These are phyloP conservation scores for Cotesia glomerata DNA, from an alignment of 1,140 invertebrate species.

Conservation along the genomic window DNA sequence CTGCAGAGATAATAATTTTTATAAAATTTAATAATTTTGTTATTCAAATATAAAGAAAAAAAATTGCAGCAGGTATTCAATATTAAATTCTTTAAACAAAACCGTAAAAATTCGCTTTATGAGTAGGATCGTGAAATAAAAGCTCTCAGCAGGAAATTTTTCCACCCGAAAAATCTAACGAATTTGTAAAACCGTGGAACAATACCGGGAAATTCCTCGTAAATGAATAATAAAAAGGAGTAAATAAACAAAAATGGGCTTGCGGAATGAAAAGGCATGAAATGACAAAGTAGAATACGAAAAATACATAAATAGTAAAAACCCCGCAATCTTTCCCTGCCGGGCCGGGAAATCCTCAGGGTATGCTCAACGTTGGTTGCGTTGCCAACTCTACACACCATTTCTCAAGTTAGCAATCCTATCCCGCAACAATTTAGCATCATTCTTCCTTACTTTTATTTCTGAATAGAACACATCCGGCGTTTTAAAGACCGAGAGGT, in stretches of 20 bases:
- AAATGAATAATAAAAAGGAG: background rate
- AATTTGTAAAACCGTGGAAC: too few relatives aligned
- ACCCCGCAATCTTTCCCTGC: slow-evolving; percentile 15
- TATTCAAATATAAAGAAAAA: too few relatives aligned
- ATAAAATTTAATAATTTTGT: too few relatives aligned
- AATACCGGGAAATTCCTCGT: too few relatives aligned
- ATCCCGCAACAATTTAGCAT: background rate
- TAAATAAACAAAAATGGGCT: background rate
- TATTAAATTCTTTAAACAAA: too few relatives aligned
- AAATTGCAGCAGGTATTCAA: too few relatives aligned
- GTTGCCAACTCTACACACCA: slow-evolving; percentile 11
- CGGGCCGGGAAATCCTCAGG: background rate
- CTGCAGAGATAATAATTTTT: too few relatives aligned
- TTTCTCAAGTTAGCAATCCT: background rate
- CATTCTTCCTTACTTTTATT: background rate
- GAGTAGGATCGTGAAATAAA: too few relatives aligned
- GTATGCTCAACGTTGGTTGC: background rate
- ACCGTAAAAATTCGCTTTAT: too few relatives aligned
- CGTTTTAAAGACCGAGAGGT: slow-evolving; percentile 13
- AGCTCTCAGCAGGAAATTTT: too few relatives aligned
- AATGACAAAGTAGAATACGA: background rate
- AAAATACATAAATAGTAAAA: slow-evolving; percentile 3
- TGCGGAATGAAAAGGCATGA: background rate
- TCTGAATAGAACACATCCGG: slow-evolving; percentile 14
- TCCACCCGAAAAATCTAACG: too few relatives aligned